These are phyloP conservation scores for Stichodactyla helianthus DNA, from an alignment of 64 coral and sea anemone genomes.

Conservation along the genomic window DNA sequence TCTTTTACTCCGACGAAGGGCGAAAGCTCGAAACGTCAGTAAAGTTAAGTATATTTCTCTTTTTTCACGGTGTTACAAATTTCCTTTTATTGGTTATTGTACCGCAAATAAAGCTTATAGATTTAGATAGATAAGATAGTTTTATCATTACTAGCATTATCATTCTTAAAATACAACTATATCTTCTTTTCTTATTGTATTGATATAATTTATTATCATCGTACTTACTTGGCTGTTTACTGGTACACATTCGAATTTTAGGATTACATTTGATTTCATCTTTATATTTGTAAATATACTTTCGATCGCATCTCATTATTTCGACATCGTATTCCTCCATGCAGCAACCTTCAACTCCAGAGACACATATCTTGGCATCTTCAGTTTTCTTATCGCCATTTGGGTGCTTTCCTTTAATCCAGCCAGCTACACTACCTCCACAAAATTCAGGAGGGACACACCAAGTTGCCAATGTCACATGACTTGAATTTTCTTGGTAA, in stretches of 20 bases:
- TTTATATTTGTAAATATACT: conserved; percentile 19
- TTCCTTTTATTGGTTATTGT: too few relatives aligned
- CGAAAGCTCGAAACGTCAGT: too few relatives aligned
- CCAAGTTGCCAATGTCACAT: not conserved
- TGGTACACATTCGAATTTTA: conserved; percentile 9
- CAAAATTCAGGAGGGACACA: not conserved
- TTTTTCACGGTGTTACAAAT: too few relatives aligned
- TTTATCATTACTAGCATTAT: too few relatives aligned
- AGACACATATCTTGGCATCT: not conserved
- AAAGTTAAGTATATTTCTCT: too few relatives aligned
- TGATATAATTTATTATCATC: too few relatives aligned
- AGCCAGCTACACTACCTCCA: not conserved
- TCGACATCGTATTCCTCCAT: not conserved
- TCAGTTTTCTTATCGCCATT: not conserved
- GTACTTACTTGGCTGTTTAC: not conserved
- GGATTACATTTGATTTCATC: not conserved
- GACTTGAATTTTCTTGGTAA: not conserved
- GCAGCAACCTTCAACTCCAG: not conserved
- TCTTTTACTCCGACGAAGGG: too few relatives aligned
- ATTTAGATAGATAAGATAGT: too few relatives aligned
- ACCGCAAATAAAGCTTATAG: too few relatives aligned
- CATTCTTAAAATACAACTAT: too few relatives aligned
- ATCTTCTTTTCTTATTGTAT: too few relatives aligned
- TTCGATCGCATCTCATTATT: not conserved
- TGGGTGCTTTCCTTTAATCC: conserved; percentile 7